Evolutionary conservation across 2,797 vertebrate genomes (phyloP), one percentile per base, ranked within the genome.

Genomic region (Cuniculus paca): DNA sequence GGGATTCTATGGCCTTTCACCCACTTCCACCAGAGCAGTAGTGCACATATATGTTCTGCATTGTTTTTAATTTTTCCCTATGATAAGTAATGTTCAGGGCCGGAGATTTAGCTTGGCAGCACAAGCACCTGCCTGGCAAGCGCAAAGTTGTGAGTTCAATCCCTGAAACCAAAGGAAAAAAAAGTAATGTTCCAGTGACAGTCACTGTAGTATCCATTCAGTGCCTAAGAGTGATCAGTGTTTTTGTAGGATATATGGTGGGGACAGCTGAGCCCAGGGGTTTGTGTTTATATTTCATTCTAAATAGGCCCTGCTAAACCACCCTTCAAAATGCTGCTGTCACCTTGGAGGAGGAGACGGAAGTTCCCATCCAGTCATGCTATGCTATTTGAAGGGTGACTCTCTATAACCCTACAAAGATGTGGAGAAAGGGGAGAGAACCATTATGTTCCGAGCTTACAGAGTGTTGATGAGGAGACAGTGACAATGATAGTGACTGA

Each of bases 281-380:
- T 61, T 48, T 50, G n/a, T 42, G n/a, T 39, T 22, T 48, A 17
- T 1, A 65, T 68, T 92, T 72, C 20, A 34, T 52, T 54, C 77
- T 88, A 82, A 84, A 82, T 8, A 61, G 58, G 28, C 13, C 54
- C 61, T 45, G 31, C 20, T 1, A 54, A 75, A 87, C 28, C 56
- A 22, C 34, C 52, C 56, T 85, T 45, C 26, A 78, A 81, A 96
- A 17, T 65, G 39, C 58, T 58, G 68, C 42, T 22, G 28, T 17
- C 1, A 0, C 20, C 2, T 0, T 7, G 60, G 22, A 45, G 50
- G 36, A 87, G 26, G 26, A 36, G 48, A 81, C 0, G 31, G 1
- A 5, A 63, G 48, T 34, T 70, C 63, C 20, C 34, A 88, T 56
- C 74, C 54, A 81, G 52, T 13, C 39, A 70, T 45, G 60, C 68